Evolutionary conservation across 2,888 invertebrate genomes (phyloP), one percentile per base, ranked within the genome.

Genomic region (Caenorhabditis wallacei): DNA sequence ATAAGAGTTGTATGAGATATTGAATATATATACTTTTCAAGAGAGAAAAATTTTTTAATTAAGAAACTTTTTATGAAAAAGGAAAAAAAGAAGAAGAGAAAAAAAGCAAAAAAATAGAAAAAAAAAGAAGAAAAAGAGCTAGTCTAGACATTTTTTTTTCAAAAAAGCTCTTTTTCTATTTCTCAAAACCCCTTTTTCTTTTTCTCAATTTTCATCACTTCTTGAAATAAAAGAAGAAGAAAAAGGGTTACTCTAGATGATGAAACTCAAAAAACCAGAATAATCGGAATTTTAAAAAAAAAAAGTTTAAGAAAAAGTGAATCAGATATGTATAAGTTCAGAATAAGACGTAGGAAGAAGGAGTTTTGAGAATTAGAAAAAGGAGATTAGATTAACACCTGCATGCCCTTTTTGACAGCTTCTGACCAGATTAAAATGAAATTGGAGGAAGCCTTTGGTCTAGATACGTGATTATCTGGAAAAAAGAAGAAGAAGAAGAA

Each of bases 381-480:
- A 43, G 5, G 10, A 8, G 43, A 18, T 48, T 18, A 18, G 46
- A 48, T 48, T 48, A 48, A 48, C 46, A 48, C 46, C 46, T 48
- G 46, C 46, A 18, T 48, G 46, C 46, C 2, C 46, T 48, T 48
- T 48, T 13, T 18, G 3, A 4, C 46, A 18, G 18, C 46, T 48
- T 48, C 46, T 48, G 46, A 48, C 18, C 18, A 40, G 57, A n/a
- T n/a, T n/a, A n/a, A n/a, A n/a, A n/a, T n/a, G n/a, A n/a, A n/a
- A n/a, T n/a, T n/a, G n/a, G n/a, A n/a, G n/a, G n/a, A 57, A 57
- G 35, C 54, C 54, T 54, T 54, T 54, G 18, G n/a, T 56, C 35
- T 35, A 54, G 24, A 22, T 16, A 24, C 24, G 13, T 3, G 54
- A 54, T 2, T 16, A 10, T 54, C 24, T 20, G n/a, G 24, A 30